Base-by-base conservation (phyloP, 2,113 vertebrate genomes). In the Pituophis catenifer region DNA sequence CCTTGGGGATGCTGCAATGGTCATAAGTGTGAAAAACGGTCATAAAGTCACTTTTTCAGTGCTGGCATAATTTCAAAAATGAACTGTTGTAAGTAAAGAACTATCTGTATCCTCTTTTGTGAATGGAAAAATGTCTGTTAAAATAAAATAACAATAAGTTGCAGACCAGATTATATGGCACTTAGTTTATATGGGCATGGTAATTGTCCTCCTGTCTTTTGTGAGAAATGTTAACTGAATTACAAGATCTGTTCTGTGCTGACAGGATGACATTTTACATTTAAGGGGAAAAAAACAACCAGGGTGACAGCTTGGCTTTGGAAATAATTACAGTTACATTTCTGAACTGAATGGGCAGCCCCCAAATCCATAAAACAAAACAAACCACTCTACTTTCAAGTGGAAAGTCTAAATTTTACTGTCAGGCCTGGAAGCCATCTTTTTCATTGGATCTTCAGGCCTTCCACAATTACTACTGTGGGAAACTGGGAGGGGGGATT, bases 171-270 rank as follows among this genome's bases (percentile, higher is more conserved):
- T 75, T 75, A 75, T 75, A 17, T 33, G 65, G 65, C 23, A 23
- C 29, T 70, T n/a, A 33, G 65, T 0, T 70, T 33, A 15, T 55
- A 86, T 50, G 8, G 33, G n/a, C 88, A 29, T 0, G 1, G 38
- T 44, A 92, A 19, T 91, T 95, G 19, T 26, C 29, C 48, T 94
- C 13, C 13, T 75, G 89, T 57, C 57, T 93, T 93, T 55, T 90
- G 13, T 75, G 85, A 93, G 93, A 94, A 94, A 21, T 52, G 1
- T 19, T 88, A 89, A 24, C 86, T 48, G 10, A 95, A 89, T 94
- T 62, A 88, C 17, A 93, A 6, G 19, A 91, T 0, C 1, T 12
- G 15, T 91, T 95, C 90, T 29, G 91, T 65, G 1, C 70, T 88
- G 89, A 93, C 94, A 94, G 8, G 94, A 70, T 1, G 92, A 29